Conservation (phyloP, 2,888 invertebrate species). For the Papilio gigon region DNA sequence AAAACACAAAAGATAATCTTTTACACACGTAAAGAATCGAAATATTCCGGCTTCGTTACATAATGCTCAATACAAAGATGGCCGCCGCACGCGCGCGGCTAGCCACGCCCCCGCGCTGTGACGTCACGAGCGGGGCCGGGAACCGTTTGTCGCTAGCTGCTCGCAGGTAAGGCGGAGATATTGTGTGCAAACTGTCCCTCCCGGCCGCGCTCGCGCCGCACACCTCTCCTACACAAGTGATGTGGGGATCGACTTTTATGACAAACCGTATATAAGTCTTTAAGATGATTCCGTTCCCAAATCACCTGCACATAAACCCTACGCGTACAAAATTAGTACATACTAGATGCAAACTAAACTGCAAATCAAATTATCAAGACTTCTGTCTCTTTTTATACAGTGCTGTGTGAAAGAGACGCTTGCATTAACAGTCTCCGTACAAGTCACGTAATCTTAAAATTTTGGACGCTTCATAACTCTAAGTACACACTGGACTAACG, state of each 20-base stretch:
- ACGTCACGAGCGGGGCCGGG: conserved; percentile 4
- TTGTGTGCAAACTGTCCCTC: conserved; percentile 7
- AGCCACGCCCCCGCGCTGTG: background rate
- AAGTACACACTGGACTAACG: conserved; percentile 67
- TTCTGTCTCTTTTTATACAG: conserved; percentile 22
- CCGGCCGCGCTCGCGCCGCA: background rate
- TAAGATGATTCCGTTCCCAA: conserved; percentile 36
- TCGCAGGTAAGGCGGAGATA: conserved; percentile 22
- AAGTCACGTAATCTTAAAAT: conserved; percentile 43
- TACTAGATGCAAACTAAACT: conserved; percentile 46
- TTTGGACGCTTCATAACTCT: conserved; percentile 67
- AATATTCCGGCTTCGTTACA: conserved; percentile 43
- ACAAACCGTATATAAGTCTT: background rate
- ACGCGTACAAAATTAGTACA: conserved; percentile 51
- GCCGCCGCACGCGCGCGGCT: conserved; percentile 8
- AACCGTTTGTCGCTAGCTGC: conserved; percentile 7
- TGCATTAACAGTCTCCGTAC: conserved; percentile 42
- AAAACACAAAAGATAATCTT: background rate
- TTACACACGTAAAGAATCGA: conserved; percentile 40
- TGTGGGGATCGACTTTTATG: background rate
- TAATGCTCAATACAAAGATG: conserved; percentile 29
- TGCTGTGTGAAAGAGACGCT: conserved; percentile 34
- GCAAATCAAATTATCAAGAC: conserved; percentile 38
- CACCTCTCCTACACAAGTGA: background rate
- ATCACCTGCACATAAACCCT: conserved; percentile 39